Base-by-base conservation (phyloP, 1,140 invertebrate species). In the Drosophila malerkotliana region DNA sequence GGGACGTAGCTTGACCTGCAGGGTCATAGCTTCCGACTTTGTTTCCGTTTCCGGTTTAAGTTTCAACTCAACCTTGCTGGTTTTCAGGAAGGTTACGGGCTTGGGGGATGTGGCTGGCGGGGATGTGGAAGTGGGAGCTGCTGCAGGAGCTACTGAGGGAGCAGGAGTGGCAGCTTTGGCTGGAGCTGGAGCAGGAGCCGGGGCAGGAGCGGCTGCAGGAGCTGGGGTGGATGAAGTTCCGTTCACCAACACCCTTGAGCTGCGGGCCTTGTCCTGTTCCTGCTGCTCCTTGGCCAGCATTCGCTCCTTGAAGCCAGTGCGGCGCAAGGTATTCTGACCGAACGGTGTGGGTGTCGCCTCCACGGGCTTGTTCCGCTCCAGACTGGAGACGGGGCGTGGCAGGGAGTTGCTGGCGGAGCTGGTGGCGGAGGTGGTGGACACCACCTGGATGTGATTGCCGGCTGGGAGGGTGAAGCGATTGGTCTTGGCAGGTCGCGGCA, bases 261-360 rank as follows among this genome's bases (percentile, higher is more conserved):
- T 73, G 7, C 41, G 15, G 0, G 41, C 75, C 52, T 83, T 69
- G 53, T 90, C 72, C 59, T 83, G 63, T 7, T 90, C 72, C 69
- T 79, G 47, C 52, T 79, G 79, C 63, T 90, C 85, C 24, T 63
- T 71, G 54, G 83, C 90, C 54, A 92, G 53, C 73, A 92, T 92
- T 53, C 89, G 90, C 53, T 92, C 91, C 62, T 92, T 92, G 34
- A 92, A 80, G 6, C 91, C 91, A 0, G 91, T 92, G 30, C 90
- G 85, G 0, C 91, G 67, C 34, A 92, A 44, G 0, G 91, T 92
- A 9, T 83, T 89, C 37, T 91, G 90, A 0, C 90, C 90, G 55
- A 91, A 91, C 4, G 85, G 89, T 9, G 60, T 26, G 0, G 57
- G 47, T 14, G 15, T 5, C n/a, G 60, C 24, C 1, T 51, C 8